Base-by-base conservation (phyloP, 1,140 invertebrate species). In the Trichogramma pretiosum region DNA sequence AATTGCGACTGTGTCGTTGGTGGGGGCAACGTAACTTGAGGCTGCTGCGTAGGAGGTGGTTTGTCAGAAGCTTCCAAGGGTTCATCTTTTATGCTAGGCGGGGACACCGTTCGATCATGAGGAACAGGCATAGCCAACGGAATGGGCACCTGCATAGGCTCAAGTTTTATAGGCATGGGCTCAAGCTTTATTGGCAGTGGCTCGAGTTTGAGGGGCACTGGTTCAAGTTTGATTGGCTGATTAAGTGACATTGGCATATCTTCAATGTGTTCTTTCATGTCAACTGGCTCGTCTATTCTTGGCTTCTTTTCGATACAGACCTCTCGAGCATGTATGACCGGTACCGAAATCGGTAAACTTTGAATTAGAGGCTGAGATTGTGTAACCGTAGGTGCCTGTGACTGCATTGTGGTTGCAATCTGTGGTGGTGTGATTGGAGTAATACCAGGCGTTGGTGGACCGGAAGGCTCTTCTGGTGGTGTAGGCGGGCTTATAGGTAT, bases 291-390 rank as follows among this genome's bases (percentile, higher is more conserved):
- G 4, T 68, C 63, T 0, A 64, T 14, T 2, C 59, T 36, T 0
- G 63, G 61, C 38, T 67, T 64, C 21, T 68, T 71, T 13, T 72
- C 69, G 3, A 47, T 19, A 11, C 5, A 11, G 24, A 11, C 24
- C 9, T 62, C 60, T 3, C 67, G 39, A 0, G 64, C 48, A 19
- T 71, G 66, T 46, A 72, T 71, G 3, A 70, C 68, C 10, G 68
- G 65, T 21, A 71, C 65, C 16, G 66, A 68, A 48, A 70, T 70
- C 1, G 68, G 67, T 33, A 70, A 39, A 28, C 48, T 67, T 30
- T 65, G 62, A 22, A 69, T 62, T 1, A 51, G 37, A 1, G 49
- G 32, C 13, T 38, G 48, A 1, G 48, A 36, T 26, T 39, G 46
- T 5, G 28, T 11, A 11, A 28, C 24, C 24, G 24, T 7, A 5